Evolutionary conservation across 2,888 invertebrate species (phyloP).

Genomic region (Dendrolimus pini): DNA sequence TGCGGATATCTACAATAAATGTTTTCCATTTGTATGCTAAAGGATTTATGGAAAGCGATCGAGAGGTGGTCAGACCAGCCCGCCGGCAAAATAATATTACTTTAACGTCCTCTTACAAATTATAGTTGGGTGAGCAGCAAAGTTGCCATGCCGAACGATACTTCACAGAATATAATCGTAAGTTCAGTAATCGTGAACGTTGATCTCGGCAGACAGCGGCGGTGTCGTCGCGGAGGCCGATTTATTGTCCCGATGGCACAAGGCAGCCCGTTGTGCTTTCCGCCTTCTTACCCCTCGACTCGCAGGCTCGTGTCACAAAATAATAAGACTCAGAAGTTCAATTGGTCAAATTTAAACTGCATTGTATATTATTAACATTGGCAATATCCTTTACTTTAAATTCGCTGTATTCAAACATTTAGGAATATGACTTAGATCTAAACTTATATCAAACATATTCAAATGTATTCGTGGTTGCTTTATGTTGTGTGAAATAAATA

Average conservation of each 20-base stretch:
- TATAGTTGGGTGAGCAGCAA: conserved; percentile 19
- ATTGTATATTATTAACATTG: too few relatives aligned
- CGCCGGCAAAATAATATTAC: conserved; percentile 12
- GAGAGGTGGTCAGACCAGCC: conserved; percentile 18
- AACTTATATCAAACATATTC: too few relatives aligned
- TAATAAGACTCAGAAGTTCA: neutral
- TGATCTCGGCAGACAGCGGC: conserved; percentile 47
- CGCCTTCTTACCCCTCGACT: conserved; percentile 37
- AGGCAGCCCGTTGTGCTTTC: conserved; percentile 55
- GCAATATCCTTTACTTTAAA: too few relatives aligned
- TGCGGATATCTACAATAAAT: too few relatives aligned
- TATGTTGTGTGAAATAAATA: too few relatives aligned
- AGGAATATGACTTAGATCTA: too few relatives aligned
- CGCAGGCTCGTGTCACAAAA: conserved; percentile 14
- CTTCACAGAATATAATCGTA: conserved; percentile 42
- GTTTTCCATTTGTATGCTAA: conserved; percentile 22
- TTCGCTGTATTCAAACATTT: too few relatives aligned
- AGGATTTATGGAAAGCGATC: conserved; percentile 24
- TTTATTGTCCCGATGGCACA: conserved; percentile 54
- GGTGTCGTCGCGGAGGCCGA: conserved; percentile 62
- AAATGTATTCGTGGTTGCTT: too few relatives aligned
- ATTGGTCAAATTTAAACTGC: too few relatives aligned
- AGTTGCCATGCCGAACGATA: conserved; percentile 24
- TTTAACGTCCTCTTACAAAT: conserved; percentile 29
- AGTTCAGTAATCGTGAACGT: conserved; percentile 46